Evolutionary conservation across 2,113 vertebrate genomes (phyloP).

Genomic region (Proteles cristata): DNA sequence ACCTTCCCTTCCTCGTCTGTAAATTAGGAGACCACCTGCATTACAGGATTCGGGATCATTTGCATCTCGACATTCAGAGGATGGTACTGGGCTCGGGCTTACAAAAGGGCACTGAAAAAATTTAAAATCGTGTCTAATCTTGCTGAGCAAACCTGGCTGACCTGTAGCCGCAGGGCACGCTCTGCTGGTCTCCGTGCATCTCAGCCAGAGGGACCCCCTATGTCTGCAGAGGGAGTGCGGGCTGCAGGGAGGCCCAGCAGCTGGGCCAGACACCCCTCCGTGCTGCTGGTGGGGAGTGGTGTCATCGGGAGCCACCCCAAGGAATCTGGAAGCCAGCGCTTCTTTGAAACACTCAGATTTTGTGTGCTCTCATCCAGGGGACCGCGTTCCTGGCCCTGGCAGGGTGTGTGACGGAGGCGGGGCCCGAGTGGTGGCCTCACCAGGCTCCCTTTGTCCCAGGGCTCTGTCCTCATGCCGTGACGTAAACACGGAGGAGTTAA

Average conservation of each 20-base stretch:
- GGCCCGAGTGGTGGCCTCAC: background rate
- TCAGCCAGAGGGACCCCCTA: background rate
- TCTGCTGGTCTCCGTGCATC: background rate
- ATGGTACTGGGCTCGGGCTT: background rate
- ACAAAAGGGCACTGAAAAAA: background rate
- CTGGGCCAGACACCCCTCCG: background rate
- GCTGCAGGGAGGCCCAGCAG: background rate
- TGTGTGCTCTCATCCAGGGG: too few relatives aligned
- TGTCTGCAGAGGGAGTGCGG: background rate
- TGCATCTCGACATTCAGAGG: background rate
- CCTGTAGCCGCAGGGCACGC: fast-evolving
- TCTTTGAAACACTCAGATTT: background rate
- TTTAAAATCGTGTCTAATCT: background rate
- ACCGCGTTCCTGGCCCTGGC: background rate
- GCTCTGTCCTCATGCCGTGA: background rate
- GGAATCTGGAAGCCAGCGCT: background rate
- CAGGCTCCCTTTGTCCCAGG: background rate
- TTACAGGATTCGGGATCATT: background rate
- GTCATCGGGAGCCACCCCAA: background rate
- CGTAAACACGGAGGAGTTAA: background rate
- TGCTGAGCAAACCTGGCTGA: background rate
- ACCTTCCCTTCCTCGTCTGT: background rate
- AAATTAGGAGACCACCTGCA: background rate
- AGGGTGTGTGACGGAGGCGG: background rate
- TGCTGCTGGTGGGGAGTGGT: background rate